These are phyloP conservation scores for Campoplex capitator DNA, from an alignment of 2,888 invertebrate species.

Conservation along the genomic window DNA sequence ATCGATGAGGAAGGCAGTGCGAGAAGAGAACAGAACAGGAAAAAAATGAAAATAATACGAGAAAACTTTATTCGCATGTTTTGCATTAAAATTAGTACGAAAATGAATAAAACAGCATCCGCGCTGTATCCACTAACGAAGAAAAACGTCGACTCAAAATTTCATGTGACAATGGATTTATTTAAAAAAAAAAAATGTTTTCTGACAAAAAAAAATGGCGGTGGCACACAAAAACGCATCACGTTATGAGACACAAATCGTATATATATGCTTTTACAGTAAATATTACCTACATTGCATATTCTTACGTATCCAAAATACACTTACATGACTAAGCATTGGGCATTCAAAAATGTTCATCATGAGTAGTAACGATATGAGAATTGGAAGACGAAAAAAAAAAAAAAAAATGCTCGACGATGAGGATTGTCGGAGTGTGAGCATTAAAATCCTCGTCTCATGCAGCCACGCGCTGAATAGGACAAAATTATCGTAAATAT, in stretches of 20 bases:
- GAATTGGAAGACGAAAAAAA: no score
- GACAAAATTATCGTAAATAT: constrained; percentile 27
- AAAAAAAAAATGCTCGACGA: constrained; percentile 14
- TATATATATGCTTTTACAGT: constrained; percentile 76
- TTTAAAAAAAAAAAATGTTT: constrained; percentile 77
- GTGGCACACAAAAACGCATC: constrained; percentile 69
- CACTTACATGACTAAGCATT: constrained; percentile 55
- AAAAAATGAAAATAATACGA: no score
- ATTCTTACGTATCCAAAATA: constrained; percentile 69
- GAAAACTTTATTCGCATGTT: not conserved
- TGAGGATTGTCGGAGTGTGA: constrained; percentile 50
- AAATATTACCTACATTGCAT: constrained; percentile 79
- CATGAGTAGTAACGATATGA: constrained; percentile 68
- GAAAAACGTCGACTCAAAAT: constrained; percentile 12
- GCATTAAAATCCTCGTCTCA: constrained; percentile 39
- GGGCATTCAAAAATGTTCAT: constrained; percentile 56
- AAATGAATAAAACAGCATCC: no score
- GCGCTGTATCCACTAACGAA: no score
- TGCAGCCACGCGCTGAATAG: constrained; percentile 11
- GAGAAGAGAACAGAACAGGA: not conserved
- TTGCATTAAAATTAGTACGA: not conserved
- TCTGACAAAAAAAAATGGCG: constrained; percentile 74
- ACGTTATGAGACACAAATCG: constrained; percentile 69
- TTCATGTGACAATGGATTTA: constrained; percentile 72
- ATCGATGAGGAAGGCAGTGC: not conserved